phyloP scores from a whole-genome alignment of 1,140 invertebrate genomes.

The Diploscapter pachys region DNA sequence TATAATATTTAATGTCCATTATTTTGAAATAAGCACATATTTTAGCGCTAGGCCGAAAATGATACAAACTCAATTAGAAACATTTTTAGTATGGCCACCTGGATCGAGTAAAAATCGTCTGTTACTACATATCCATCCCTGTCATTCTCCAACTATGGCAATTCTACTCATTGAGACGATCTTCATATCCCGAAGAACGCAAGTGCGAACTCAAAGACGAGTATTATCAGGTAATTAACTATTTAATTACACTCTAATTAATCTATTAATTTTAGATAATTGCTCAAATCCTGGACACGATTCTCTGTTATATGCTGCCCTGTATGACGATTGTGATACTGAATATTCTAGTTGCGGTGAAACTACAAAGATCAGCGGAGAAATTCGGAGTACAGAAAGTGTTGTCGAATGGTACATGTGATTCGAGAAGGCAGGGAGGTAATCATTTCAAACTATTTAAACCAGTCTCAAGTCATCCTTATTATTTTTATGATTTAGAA shows the following conservation, averaged over 20 bases:
- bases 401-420: no score
- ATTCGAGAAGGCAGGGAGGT: no score
- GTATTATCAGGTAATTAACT: slow-evolving; percentile 40
- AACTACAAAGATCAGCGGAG: slow-evolving; percentile 19
- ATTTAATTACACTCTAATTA: background rate
- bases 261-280: slow-evolving; percentile 25
- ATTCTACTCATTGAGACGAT: slow-evolving; percentile 45
- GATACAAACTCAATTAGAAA: background rate
- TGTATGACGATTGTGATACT: slow-evolving; percentile 52
- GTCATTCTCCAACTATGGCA: slow-evolving; percentile 55
- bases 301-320: slow-evolving; percentile 55
- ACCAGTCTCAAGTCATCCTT: no score
- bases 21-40: background rate
- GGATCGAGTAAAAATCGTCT: slow-evolving; percentile 40
- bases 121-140: slow-evolving; percentile 54
- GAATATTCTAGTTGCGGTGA: slow-evolving; percentile 49
- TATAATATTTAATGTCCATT: background rate
- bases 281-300: slow-evolving; percentile 48
- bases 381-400: no score
- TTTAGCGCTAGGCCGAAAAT: no score
- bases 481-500: no score
- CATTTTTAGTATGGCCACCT: slow-evolving; percentile 44
- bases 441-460: no score
- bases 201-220: slow-evolving; percentile 46
- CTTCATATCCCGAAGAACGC: slow-evolving; percentile 37